These are phyloP conservation scores for Aphis craccivora DNA, from an alignment of 1,140 invertebrate genomes.

Conservation along the genomic window DNA sequence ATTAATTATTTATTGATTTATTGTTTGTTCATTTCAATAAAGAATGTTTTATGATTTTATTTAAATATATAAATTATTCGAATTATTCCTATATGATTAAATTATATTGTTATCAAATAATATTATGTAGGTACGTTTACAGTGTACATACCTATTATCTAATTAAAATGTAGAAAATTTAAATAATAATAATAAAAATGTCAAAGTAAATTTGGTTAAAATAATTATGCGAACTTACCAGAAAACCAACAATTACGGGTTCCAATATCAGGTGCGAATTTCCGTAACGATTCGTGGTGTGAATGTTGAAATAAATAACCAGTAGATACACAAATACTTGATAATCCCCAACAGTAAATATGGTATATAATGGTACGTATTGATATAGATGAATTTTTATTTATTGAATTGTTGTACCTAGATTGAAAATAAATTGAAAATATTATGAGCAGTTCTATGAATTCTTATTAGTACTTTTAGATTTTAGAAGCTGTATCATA, in stretches of 20 bases:
- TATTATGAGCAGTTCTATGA: background rate
- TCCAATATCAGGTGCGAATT: conserved; percentile 63
- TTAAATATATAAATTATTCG: background rate
- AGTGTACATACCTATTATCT: too few relatives aligned
- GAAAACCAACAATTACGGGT: conserved; percentile 30
- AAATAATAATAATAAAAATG: background rate
- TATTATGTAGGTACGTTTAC: too few relatives aligned
- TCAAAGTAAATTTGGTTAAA: background rate
- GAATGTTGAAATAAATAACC: conserved; percentile 38
- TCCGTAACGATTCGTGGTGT: background rate
- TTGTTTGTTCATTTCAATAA: background rate
- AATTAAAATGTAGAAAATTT: too few relatives aligned
- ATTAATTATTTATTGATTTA: background rate
- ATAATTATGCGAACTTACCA: background rate
- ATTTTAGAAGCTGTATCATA: background rate
- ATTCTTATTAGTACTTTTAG: background rate
- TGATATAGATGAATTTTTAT: background rate
- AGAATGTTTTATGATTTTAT: background rate
- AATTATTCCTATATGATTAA: too few relatives aligned
- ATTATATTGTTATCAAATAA: too few relatives aligned
- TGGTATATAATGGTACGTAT: conserved; percentile 43
- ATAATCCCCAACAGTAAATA: conserved; percentile 57
- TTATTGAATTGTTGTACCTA: conserved; percentile 49
- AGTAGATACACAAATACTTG: background rate
- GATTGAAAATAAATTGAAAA: background rate